Conservation (phyloP, 2,113 vertebrate species). For the Menura novaehollandiae region DNA sequence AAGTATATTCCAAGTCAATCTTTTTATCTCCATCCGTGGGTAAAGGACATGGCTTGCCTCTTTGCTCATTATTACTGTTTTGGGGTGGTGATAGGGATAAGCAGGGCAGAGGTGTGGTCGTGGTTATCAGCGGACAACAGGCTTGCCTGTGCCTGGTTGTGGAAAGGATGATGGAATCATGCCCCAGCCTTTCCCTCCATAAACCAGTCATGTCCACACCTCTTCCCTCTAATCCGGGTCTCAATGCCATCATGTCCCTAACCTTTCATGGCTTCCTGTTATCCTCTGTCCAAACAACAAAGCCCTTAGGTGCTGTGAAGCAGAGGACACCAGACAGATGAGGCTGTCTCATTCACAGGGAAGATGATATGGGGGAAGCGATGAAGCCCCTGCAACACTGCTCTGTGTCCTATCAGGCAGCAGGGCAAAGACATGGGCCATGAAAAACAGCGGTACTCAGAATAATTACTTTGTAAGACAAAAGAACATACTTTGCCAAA, state of each 20-base stretch:
- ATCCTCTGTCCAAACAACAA: neutral
- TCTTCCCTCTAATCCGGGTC: neutral
- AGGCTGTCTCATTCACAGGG: neutral
- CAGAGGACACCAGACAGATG: neutral
- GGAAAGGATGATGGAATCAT: neutral
- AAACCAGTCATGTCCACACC: neutral
- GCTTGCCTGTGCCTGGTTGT: neutral
- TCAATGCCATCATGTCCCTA: neutral
- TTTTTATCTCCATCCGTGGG: neutral
- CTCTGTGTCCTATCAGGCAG: neutral
- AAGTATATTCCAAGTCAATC: neutral
- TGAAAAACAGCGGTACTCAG: neutral
- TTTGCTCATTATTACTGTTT: neutral
- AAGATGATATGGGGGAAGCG: accelerated
- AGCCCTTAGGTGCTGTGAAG: neutral
- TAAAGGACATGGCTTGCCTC: neutral
- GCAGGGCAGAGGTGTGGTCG: neutral
- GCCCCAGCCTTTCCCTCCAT: neutral
- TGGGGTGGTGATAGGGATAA: neutral
- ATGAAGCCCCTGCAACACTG: neutral
- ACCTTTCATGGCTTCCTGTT: neutral
- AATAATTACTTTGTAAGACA: neutral
- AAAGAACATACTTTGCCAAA: neutral
- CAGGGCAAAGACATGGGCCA: neutral
- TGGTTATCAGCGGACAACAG: accelerated